These are phyloP conservation scores for Hydrolagus colliei DNA, from an alignment of 2,797 vertebrate genomes.

Conservation along the genomic window DNA sequence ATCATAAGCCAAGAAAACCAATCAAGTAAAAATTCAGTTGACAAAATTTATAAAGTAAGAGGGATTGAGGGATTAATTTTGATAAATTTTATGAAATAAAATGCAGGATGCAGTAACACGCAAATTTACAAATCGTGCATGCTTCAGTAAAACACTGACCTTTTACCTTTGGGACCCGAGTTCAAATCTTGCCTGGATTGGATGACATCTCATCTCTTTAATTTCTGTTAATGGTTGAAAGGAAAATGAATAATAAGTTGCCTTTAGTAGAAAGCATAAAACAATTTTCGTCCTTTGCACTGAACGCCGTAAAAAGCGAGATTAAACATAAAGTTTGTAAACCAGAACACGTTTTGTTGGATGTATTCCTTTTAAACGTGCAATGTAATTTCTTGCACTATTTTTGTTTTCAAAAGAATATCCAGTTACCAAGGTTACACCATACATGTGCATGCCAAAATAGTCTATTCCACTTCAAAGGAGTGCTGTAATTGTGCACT, in stretches of 20 bases:
- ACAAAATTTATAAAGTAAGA: not conserved
- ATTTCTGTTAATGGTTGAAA: not conserved
- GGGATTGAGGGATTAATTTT: constrained; percentile 4
- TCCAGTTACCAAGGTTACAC: not conserved
- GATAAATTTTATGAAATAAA: not conserved
- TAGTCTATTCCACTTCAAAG: not conserved
- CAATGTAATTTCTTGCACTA: not conserved
- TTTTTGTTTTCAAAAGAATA: constrained; percentile 1
- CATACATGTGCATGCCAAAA: not conserved
- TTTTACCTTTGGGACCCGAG: constrained; percentile 1
- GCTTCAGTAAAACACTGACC: not conserved
- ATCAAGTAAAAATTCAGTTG: constrained; percentile 1
- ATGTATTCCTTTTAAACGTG: not conserved
- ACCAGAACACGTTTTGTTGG: not conserved
- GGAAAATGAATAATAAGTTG: not conserved
- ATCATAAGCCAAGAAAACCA: not conserved
- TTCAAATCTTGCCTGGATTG: not conserved
- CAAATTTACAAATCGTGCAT: not conserved
- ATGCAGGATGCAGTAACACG: not conserved
- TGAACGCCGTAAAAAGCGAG: not conserved
- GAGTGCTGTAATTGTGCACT: not conserved
- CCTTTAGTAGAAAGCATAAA: not conserved
- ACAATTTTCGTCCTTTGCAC: not conserved
- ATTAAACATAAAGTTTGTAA: not conserved
- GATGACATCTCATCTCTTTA: not conserved